Evolutionary conservation across 2,113 vertebrate species (phyloP).

Genomic region (Patagioenas fasciata): DNA sequence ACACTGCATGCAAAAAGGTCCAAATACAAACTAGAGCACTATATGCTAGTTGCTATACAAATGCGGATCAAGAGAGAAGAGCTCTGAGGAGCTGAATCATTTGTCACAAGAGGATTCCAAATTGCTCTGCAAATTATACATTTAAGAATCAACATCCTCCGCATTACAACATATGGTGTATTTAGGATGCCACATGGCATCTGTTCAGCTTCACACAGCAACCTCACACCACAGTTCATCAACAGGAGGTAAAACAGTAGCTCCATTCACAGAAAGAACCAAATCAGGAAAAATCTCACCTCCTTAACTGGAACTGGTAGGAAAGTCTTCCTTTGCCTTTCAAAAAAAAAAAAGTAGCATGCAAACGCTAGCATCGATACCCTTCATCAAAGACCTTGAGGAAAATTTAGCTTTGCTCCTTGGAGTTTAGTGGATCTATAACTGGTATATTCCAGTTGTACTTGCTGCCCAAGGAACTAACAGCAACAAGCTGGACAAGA

Average conservation of each 20-base stretch:
- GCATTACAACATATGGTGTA: not conserved
- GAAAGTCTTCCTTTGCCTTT: not conserved
- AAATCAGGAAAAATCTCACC: not conserved
- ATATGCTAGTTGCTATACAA: not conserved
- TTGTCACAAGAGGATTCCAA: constrained; percentile 18
- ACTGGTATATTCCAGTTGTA: not conserved
- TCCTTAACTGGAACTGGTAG: not conserved
- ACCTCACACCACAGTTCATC: not conserved
- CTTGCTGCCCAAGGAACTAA: not conserved
- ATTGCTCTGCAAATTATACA: not conserved
- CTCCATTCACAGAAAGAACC: not conserved
- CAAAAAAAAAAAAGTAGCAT: not conserved
- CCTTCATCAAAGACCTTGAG: not conserved
- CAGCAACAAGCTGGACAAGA: not conserved
- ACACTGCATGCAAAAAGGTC: not conserved
- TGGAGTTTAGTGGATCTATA: not conserved
- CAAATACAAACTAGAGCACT: not conserved
- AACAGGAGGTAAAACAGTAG: not conserved
- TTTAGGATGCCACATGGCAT: not conserved
- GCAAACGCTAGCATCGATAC: not conserved
- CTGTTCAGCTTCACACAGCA: constrained; percentile 16
- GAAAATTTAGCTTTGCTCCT: not conserved
- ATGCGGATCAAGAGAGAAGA: not conserved
- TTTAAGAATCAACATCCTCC: not conserved
- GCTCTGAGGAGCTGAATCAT: not conserved